Evolutionary conservation across 1,140 invertebrate genomes (phyloP).

Genomic region (Tribolium madens): DNA sequence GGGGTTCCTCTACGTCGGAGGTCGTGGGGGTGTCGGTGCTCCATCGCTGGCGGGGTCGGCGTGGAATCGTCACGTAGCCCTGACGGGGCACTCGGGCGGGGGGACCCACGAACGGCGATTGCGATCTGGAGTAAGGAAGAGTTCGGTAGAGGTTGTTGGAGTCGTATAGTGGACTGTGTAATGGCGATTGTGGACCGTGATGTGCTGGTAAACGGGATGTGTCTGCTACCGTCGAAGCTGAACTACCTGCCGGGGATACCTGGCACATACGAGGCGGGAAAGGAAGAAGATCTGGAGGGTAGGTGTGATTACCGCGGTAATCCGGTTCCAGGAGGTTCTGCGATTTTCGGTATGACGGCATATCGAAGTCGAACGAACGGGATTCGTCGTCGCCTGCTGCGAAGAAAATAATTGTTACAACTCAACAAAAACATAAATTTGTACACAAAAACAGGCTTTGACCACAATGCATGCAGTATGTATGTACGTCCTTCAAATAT

Average conservation of each 20-base stretch:
- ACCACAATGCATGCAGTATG: no score
- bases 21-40: constrained; percentile 68
- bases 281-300: constrained; percentile 86
- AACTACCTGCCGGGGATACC: constrained; percentile 78
- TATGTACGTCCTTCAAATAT: no score
- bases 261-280: constrained; percentile 73
- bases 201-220: constrained; percentile 69
- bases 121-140: constrained; percentile 78
- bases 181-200: constrained; percentile 67
- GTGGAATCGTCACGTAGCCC: constrained; percentile 85
- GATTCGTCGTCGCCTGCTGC: constrained; percentile 71
- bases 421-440: neutral
- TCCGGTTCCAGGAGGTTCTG: constrained; percentile 67
- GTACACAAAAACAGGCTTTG: neutral
- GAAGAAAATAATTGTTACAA: constrained; percentile 41
- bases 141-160: constrained; percentile 73
- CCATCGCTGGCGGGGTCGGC: constrained; percentile 86
- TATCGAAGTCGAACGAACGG: constrained; percentile 71
- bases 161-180: constrained; percentile 71
- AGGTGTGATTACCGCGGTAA: constrained; percentile 71
- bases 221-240: constrained; percentile 82
- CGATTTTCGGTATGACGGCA: constrained; percentile 60
- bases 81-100: constrained; percentile 72
- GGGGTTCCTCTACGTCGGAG: constrained; percentile 73
- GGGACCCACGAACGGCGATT: constrained; percentile 74